Percentiles rank a stretch among this genome's conserved stretches.
phyloP scores from a whole-genome alignment of 1,140 invertebrate species.

The Achroia grisella region DNA sequence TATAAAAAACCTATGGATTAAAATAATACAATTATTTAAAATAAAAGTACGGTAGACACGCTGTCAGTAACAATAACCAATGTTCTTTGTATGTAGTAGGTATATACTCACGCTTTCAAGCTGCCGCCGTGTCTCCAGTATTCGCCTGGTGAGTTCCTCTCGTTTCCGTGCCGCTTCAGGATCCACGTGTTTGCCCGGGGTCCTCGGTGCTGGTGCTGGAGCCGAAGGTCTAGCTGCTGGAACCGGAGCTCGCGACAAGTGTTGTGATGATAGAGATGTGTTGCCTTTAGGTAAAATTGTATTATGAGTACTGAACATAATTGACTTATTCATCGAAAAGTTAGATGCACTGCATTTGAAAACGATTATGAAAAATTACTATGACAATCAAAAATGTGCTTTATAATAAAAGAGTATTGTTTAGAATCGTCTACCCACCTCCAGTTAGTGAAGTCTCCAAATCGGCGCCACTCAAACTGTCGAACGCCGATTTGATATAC shows the following conservation, averaged over 20 bases:
- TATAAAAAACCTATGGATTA: too few species aligned
- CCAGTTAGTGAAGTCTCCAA: conserved; percentile 47
- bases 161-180: conserved; percentile 81
- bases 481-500: conserved; percentile 85
- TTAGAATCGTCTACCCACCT: conserved; percentile 17
- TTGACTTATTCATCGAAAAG: too few species aligned
- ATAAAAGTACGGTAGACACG: too few species aligned
- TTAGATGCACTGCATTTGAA: too few species aligned
- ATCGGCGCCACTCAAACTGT: conserved; percentile 81
- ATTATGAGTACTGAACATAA: too few species aligned
- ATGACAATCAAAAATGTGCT: too few species aligned
- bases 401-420: conserved; percentile 1
- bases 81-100: too few species aligned
- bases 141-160: conserved; percentile 87
- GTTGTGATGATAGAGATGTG: conserved; percentile 51
- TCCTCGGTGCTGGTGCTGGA: conserved; percentile 49
- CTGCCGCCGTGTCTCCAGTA: conserved; percentile 90
- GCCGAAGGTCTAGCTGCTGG: conserved; percentile 14
- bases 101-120: conserved; percentile 86
- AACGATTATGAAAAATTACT: too few species aligned
- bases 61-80: too few species aligned
- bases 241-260: conserved; percentile 43
- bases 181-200: conserved; percentile 76
- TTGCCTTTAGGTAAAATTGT: conserved; percentile 24
- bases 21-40: too few species aligned